A percentile compares a stretch with the other conserved stretches of the same genome.
phyloP scores from a whole-genome alignment of 2,113 vertebrate genomes.

The Balaeniceps rex region DNA sequence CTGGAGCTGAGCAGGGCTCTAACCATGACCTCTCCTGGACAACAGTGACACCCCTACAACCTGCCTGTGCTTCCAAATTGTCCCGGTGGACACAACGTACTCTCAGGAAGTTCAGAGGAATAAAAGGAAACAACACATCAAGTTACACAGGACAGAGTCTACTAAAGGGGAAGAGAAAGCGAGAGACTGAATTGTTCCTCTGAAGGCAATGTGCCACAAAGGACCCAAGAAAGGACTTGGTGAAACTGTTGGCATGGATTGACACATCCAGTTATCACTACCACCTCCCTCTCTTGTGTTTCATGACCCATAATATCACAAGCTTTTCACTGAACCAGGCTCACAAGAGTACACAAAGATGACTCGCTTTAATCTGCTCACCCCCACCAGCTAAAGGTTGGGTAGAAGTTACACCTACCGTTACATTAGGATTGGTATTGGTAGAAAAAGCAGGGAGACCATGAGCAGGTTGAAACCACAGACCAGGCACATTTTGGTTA shows the following conservation, averaged over 20 bases:
- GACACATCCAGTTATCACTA: neutral
- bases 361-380: neutral
- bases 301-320: neutral
- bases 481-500: neutral
- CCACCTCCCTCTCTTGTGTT: neutral
- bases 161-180: neutral
- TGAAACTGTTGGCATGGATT: neutral
- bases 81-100: neutral
- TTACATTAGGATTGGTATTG: neutral
- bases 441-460: neutral
- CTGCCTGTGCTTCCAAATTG: neutral
- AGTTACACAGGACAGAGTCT: neutral
- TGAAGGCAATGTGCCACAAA: neutral
- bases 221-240: neutral
- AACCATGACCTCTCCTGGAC: neutral
- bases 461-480: neutral
- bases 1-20: neutral
- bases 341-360: fast-evolving
- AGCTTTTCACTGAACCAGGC: neutral
- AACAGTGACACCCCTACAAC: neutral
- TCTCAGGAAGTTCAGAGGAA: neutral
- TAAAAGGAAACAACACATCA: neutral
- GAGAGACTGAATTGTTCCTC: neutral
- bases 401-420: neutral
- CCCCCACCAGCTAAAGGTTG: neutral